A percentile compares a stretch with the other conserved stretches of the same genome.
phyloP scores from a whole-genome alignment of 2,888 invertebrate species.

The Trisateles emortualis region DNA sequence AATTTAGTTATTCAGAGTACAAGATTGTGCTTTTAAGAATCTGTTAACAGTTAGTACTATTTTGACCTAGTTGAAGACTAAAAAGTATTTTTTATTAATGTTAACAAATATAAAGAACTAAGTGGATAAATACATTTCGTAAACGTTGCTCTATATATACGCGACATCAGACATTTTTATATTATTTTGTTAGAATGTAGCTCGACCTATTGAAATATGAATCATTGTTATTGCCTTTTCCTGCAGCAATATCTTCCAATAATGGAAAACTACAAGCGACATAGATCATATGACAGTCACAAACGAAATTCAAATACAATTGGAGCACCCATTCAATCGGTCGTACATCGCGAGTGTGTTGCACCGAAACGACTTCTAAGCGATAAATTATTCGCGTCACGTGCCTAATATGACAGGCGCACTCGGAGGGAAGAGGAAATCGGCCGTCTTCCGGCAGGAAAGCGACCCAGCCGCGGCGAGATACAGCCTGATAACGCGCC shows the following conservation, averaged over 20 bases:
- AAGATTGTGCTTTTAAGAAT: constrained; percentile 6
- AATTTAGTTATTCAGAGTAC: not conserved
- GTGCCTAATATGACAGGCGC: constrained; percentile 32
- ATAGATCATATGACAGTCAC: constrained; percentile 14
- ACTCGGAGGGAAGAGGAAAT: constrained; percentile 20
- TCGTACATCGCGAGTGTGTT: constrained; percentile 18
- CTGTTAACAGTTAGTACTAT: not conserved
- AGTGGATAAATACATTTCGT: too few species aligned
- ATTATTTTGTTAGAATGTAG: too few species aligned
- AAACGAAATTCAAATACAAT: constrained; percentile 28
- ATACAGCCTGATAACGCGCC: constrained; percentile 55
- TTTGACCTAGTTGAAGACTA: constrained; percentile 1
- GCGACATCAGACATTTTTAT: too few species aligned
- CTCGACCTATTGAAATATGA: constrained; percentile 10
- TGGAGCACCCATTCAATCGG: constrained; percentile 12
- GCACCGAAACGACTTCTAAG: constrained; percentile 27
- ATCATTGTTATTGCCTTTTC: constrained; percentile 8
- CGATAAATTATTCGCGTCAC: constrained; percentile 46
- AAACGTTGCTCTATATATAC: too few species aligned
- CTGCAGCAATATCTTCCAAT: constrained; percentile 17
- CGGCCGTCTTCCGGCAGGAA: constrained; percentile 22
- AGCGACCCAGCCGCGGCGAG: constrained; percentile 18
- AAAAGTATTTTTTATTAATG: not conserved
- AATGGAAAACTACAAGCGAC: constrained; percentile 15
- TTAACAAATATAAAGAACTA: too few species aligned